These are phyloP conservation scores for Temnothorax curvispinosus DNA, from an alignment of 1,140 invertebrate species.

Conservation along the genomic window DNA sequence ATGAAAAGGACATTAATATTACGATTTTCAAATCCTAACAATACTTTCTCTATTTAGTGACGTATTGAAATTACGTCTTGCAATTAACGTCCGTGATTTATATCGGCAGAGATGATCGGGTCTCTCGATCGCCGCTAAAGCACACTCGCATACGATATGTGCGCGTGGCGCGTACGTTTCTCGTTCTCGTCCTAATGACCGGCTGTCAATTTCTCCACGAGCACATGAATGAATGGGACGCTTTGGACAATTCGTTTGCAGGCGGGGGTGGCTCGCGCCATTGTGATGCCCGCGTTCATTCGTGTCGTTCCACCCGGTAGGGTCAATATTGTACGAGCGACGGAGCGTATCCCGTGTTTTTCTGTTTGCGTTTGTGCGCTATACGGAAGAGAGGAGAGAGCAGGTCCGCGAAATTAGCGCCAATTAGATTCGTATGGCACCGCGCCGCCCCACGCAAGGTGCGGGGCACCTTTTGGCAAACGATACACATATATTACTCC, in stretches of 20 bases:
- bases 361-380: constrained; percentile 67
- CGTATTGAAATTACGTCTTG: not conserved
- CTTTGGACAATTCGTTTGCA: constrained; percentile 64
- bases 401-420: constrained; percentile 73
- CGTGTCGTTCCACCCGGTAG: constrained; percentile 57
- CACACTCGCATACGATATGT: constrained; percentile 13
- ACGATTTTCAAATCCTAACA: not conserved
- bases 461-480: constrained; percentile 43
- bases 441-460: constrained; percentile 33
- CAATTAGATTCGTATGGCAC: constrained; percentile 74
- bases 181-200: constrained; percentile 68
- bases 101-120: not conserved
- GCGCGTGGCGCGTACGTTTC: constrained; percentile 19
- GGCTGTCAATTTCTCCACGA: constrained; percentile 71
- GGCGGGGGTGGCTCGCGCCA: constrained; percentile 64
- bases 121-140: constrained; percentile 12
- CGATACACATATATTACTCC: constrained; percentile 20
- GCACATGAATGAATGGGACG: constrained; percentile 66
- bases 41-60: not conserved
- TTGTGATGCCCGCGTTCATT: constrained; percentile 67
- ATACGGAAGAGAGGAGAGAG: constrained; percentile 17
- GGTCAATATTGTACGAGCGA: constrained; percentile 75
- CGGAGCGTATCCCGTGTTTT: constrained; percentile 74
- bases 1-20: not conserved
- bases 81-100: not conserved